Conservation (phyloP, 2,797 vertebrate genomes). For the Siniperca obscura region DNA sequence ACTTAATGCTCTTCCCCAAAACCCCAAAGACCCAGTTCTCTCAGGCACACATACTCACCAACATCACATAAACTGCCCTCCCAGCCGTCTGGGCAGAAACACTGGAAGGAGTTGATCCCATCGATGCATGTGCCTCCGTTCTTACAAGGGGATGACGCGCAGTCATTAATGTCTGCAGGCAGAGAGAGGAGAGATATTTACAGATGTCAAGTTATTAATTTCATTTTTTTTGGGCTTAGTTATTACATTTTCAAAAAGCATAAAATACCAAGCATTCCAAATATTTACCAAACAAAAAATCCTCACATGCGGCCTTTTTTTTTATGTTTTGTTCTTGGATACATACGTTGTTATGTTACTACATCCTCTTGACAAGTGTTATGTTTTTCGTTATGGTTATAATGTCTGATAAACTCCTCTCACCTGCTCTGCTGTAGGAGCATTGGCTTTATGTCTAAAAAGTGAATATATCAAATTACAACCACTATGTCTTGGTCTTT, state of each 20-base stretch:
- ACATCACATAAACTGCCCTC: constrained; percentile 91
- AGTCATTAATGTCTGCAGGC: constrained; percentile 93
- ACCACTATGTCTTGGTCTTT: neutral
- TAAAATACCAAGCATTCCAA: neutral
- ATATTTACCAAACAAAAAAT: neutral
- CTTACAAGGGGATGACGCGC: constrained; percentile 89
- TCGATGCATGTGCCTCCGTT: constrained; percentile 96
- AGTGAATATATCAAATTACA: neutral
- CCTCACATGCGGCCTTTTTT: neutral
- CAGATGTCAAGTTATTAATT: neutral
- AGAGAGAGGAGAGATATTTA: neutral
- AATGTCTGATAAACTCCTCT: neutral
- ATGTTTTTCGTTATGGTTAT: neutral
- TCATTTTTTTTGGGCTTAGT: neutral
- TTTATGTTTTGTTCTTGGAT: neutral
- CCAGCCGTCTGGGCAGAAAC: constrained; percentile 95
- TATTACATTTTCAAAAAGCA: neutral
- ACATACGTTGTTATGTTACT: neutral
- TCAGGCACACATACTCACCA: constrained; percentile 85
- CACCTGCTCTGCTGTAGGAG: neutral
- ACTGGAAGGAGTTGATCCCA: constrained; percentile 91
- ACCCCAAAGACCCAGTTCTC: neutral
- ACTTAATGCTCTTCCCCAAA: neutral
- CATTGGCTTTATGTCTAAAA: neutral
- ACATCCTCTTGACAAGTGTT: neutral